Percentiles rank a stretch among this genome's conserved stretches.
phyloP scores from a whole-genome alignment of 2,113 vertebrate species.

The Eulemur macaco region DNA sequence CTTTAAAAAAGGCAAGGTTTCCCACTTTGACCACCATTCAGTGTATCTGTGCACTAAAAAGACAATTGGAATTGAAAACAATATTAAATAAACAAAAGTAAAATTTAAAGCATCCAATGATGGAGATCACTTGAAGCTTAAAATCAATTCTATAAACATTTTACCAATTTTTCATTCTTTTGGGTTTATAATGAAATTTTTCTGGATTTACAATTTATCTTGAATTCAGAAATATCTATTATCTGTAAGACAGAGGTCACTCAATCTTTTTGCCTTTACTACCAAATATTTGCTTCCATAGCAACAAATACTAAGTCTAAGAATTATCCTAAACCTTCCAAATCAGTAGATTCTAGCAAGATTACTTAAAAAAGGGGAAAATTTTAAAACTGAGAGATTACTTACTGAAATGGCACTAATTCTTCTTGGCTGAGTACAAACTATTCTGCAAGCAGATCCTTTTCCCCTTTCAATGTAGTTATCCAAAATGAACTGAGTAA shows the following conservation, averaged over 20 bases:
- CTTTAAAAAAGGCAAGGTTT: not conserved
- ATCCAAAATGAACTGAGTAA: slow-evolving; percentile 97
- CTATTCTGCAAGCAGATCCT: slow-evolving; percentile 93
- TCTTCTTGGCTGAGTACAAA: slow-evolving; percentile 96
- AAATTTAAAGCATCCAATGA: not conserved
- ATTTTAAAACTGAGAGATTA: not conserved
- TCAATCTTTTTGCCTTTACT: not conserved
- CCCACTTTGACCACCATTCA: not conserved
- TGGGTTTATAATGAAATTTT: not conserved
- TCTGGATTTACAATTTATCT: not conserved
- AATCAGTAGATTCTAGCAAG: not conserved
- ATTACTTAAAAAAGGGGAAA: not conserved
- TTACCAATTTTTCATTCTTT: not conserved
- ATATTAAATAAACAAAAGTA: not conserved
- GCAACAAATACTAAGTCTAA: not conserved
- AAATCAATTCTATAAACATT: not conserved
- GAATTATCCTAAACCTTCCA: not conserved
- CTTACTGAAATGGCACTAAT: slow-evolving; percentile 98
- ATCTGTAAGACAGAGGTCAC: not conserved
- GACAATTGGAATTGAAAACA: not conserved
- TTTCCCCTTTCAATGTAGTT: slow-evolving; percentile 90
- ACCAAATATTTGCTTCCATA: not conserved
- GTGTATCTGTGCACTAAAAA: not conserved
- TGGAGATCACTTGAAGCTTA: not conserved
- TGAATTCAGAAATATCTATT: slow-evolving; percentile 9